Percentiles rank a stretch among this genome's conserved stretches.
These are phyloP conservation scores for Campopleginae sp. DNA, from an alignment of 2,888 invertebrate species.

Conservation along the genomic window DNA sequence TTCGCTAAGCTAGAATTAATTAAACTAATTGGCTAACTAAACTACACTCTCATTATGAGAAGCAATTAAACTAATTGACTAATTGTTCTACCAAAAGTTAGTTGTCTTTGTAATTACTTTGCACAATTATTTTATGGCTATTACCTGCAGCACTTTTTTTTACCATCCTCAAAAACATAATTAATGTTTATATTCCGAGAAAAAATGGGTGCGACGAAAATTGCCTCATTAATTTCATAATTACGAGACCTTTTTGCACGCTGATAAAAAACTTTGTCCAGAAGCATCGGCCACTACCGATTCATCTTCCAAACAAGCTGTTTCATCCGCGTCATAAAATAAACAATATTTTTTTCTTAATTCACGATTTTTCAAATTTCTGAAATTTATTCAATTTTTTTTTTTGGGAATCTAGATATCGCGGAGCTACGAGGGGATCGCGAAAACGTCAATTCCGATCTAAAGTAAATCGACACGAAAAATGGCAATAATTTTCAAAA, in stretches of 20 bases:
- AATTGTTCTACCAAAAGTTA: neutral
- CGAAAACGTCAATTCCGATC: too few species aligned
- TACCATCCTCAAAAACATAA: neutral
- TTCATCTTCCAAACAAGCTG: neutral
- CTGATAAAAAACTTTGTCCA: neutral
- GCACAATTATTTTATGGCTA: neutral
- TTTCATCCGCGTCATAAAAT: neutral
- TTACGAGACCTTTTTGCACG: neutral
- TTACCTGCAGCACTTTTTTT: neutral
- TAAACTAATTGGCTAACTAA: neutral
- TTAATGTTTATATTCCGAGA: neutral
- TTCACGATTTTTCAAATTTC: neutral
- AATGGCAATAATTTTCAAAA: too few species aligned
- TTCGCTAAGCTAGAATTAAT: neutral
- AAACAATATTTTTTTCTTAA: neutral
- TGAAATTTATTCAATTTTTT: too few species aligned
- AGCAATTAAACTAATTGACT: conserved; percentile 5
- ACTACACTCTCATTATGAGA: neutral
- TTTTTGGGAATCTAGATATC: too few species aligned
- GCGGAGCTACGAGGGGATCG: too few species aligned
- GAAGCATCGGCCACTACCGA: neutral
- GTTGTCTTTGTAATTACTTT: neutral
- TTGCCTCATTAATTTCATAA: neutral
- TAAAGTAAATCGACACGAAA: too few species aligned
- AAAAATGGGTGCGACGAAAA: neutral